Conservation (phyloP, 2,797 vertebrate species). For the Picus viridis region DNA sequence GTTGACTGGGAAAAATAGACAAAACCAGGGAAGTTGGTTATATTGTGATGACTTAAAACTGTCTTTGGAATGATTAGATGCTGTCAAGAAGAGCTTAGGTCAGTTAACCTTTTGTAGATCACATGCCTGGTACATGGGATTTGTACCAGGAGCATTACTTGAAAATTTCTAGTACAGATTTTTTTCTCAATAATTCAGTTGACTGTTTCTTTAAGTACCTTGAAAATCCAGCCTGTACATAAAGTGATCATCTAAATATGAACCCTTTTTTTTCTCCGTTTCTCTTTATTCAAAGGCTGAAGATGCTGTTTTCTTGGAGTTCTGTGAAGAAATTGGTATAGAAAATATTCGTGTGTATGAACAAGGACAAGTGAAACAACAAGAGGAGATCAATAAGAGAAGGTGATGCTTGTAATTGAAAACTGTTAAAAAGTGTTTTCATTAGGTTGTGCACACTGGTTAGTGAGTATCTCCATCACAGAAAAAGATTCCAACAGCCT, state of each 20-base stretch:
- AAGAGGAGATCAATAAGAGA: constrained; percentile 88
- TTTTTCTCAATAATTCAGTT: not conserved
- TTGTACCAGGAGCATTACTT: not conserved
- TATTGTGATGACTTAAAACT: not conserved
- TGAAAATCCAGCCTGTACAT: not conserved
- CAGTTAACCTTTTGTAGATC: not conserved
- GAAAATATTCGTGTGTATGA: constrained; percentile 92
- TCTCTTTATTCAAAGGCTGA: constrained; percentile 82
- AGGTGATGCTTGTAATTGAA: constrained; percentile 74
- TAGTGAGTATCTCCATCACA: not conserved
- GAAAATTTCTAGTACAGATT: not conserved
- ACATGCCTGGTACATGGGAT: not conserved
- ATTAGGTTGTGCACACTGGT: not conserved
- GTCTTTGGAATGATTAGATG: not conserved
- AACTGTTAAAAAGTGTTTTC: not conserved
- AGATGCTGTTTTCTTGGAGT: constrained; percentile 88
- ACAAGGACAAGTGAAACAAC: constrained; percentile 84
- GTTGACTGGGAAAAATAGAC: not conserved
- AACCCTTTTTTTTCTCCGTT: not conserved
- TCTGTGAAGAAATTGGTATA: constrained; percentile 91
- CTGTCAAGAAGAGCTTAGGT: not conserved
- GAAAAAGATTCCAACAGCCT: not conserved
- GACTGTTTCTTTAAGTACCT: not conserved
- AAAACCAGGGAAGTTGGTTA: not conserved
- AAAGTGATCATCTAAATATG: not conserved